Conservation (phyloP, 2,797 vertebrate species). For the Lemur catta region DNA sequence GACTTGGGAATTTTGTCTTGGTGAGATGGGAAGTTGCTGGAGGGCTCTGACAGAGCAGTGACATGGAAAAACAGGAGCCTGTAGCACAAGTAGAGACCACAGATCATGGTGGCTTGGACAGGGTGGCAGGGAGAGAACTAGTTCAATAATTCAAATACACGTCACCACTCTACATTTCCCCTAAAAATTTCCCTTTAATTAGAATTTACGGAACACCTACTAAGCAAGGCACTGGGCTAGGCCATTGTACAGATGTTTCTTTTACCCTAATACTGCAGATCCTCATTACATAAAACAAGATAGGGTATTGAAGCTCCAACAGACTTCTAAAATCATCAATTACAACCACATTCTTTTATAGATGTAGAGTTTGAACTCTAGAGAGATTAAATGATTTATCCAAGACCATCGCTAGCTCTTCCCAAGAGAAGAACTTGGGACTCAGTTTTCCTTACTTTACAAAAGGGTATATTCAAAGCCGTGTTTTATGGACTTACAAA, state of each 20-base stretch:
- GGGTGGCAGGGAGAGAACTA: rapidly evolving
- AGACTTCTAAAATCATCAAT: neutral
- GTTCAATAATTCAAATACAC: rapidly evolving
- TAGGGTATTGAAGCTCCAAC: neutral
- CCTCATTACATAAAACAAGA: neutral
- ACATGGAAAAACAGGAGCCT: neutral
- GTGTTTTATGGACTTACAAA: neutral
- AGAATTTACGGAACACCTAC: neutral
- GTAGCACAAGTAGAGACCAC: rapidly evolving
- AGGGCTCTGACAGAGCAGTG: neutral
- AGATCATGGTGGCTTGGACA: rapidly evolving
- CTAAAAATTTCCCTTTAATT: neutral
- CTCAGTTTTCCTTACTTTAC: neutral
- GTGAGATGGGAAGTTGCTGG: neutral
- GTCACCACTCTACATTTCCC: neutral
- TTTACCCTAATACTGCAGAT: neutral
- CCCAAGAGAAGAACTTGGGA: neutral
- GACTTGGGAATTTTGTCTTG: neutral
- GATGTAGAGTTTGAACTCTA: neutral
- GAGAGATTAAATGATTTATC: neutral
- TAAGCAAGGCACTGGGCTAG: neutral
- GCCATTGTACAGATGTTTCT: neutral
- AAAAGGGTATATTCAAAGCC: neutral
- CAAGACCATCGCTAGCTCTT: neutral
- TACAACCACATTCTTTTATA: neutral